Conservation (phyloP, 2,888 invertebrate genomes). For the Ichneumoninae sp. region DNA sequence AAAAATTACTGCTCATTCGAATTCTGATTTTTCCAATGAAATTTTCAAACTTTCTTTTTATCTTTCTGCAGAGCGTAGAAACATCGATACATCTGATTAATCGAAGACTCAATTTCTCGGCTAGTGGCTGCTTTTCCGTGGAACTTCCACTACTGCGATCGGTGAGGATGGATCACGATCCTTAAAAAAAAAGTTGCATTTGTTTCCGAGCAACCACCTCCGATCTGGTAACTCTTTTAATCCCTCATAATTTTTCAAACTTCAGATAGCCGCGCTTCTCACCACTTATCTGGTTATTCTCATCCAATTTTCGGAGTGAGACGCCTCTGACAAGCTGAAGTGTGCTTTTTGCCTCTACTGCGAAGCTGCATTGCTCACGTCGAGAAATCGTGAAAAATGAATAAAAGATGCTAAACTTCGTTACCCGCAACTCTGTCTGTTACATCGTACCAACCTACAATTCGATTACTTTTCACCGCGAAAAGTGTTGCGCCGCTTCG, state of each 20-base stretch:
- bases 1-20: too few relatives aligned
- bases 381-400: constrained; percentile 24
- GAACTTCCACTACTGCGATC: constrained; percentile 78
- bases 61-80: constrained; percentile 65
- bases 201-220: too few relatives aligned
- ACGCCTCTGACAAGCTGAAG: neutral
- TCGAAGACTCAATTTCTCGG: constrained; percentile 77
- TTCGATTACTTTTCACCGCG: constrained; percentile 8
- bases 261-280: constrained; percentile 76
- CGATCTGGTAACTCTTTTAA: neutral
- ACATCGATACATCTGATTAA: constrained; percentile 76
- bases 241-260: constrained; percentile 35
- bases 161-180: constrained; percentile 71
- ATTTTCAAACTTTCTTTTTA: constrained; percentile 20
- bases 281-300: constrained; percentile 81
- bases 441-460: neutral
- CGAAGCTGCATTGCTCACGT: too few relatives aligned
- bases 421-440: neutral
- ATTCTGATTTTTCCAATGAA: neutral
- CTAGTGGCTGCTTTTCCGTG: constrained; percentile 80
- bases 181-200: neutral
- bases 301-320: constrained; percentile 76
- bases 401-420: constrained; percentile 27
- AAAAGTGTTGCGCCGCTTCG: neutral
- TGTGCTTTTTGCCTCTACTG: neutral